Evolutionary conservation across 2,797 vertebrate species (phyloP), one percentile per base, ranked within the genome.

Genomic region (Cygnus olor): DNA sequence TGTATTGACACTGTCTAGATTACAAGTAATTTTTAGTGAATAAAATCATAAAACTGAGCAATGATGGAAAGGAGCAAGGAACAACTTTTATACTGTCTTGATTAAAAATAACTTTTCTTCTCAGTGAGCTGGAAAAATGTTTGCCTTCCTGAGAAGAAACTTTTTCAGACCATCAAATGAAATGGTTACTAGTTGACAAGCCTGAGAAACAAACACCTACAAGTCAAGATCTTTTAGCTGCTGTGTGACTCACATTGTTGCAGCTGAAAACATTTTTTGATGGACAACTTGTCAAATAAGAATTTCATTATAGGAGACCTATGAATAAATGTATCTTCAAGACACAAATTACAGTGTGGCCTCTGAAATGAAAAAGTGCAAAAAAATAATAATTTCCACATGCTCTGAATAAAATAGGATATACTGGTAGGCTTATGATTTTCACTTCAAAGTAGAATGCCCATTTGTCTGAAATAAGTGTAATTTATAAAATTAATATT

Each of bases 21-120:
- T 90, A 94, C 80, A n/a, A 10, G 42, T 90, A n/a, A 84, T 56
- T 66, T 85, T 78, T 94, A 85, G 79, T 68, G 63, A 80, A 78
- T 76, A 78, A 85, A 64, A 83, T 38, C 66, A 42, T 56, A 53
- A 91, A 94, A 12, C 5, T 24, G 16, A 56, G 56, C 61, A 72
- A 36, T 17, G 54, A 70, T 44, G 78, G 78, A 90, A 89, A 91
- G 88, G 72, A 80, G 34, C 8, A 21, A 61, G 78, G 80, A 27
- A 47, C 21, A 11, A 6, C 71, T 66, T 74, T 65, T n/a, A 49
- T 68, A 57, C 45, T 27, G 12, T 12, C 44, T 85, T 73, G 34
- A 83, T 70, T 88, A 47, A 66, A 40, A 71, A 63, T 6, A 80
- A 15, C 47, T 19, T 12, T 54, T 63, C n/a, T 45, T 22, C 10